These are phyloP conservation scores for Pherbina coryleti DNA, from an alignment of 2,888 invertebrate species.

Conservation along the genomic window DNA sequence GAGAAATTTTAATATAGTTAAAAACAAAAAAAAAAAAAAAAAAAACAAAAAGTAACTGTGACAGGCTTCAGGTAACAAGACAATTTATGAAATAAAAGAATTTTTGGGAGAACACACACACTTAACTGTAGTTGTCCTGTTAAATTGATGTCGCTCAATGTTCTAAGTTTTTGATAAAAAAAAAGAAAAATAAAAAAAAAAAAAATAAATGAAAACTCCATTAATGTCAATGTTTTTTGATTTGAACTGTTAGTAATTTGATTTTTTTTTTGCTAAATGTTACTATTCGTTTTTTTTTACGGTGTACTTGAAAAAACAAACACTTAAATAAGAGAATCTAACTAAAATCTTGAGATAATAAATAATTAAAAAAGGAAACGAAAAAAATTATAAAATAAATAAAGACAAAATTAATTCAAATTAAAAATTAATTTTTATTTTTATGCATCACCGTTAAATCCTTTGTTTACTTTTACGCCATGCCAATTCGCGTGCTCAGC, in stretches of 20 bases:
- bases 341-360: constrained; percentile 1
- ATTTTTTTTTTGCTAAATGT: not conserved
- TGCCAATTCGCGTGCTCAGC: constrained; percentile 52
- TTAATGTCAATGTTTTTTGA: not conserved
- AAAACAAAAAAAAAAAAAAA: not conserved
- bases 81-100: not conserved
- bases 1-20: not conserved
- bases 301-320: no score
- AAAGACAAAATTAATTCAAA: not conserved
- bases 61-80: constrained; percentile 14
- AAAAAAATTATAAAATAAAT: not conserved
- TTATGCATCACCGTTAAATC: constrained; percentile 1
- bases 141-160: constrained; percentile 9
- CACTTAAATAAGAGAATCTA: no score
- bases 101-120: constrained; percentile 23
- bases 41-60: not conserved
- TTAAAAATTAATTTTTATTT: not conserved
- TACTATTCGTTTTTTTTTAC: not conserved
- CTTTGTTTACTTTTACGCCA: constrained; percentile 34
- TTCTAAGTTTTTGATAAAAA: not conserved
- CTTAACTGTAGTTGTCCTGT: constrained; percentile 14
- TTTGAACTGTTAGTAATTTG: not conserved
- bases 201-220: not conserved
- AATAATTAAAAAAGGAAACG: constrained; percentile 18
- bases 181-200: not conserved